Percentiles rank a stretch among this genome's conserved stretches.
Conservation (phyloP, 2,113 vertebrate genomes). For the Phalacrocorax brasilianus region DNA sequence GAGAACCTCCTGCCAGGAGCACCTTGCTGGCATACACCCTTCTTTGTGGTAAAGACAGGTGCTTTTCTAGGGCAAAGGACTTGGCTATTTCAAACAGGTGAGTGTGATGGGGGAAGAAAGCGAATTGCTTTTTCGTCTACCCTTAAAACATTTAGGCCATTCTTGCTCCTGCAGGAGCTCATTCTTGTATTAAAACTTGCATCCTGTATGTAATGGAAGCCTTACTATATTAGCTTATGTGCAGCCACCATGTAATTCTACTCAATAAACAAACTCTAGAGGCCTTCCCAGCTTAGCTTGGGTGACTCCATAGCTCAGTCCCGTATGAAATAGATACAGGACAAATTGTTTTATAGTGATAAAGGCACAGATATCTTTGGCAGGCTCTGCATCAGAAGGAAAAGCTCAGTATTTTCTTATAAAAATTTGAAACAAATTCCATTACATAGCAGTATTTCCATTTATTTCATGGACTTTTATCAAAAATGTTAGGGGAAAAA, state of each 20-base stretch:
- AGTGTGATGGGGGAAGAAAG: neutral
- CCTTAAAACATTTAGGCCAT: neutral
- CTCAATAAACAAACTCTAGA: neutral
- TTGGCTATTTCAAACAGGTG: neutral
- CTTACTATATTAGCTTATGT: neutral
- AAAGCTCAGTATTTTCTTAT: neutral
- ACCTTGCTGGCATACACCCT: neutral
- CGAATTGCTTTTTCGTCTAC: neutral
- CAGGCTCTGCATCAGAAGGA: neutral
- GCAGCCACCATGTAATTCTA: neutral
- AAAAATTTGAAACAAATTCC: neutral
- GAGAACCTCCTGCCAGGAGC: neutral
- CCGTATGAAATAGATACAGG: neutral
- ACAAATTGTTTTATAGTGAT: neutral
- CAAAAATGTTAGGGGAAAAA: neutral
- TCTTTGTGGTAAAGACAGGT: neutral
- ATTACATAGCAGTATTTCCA: neutral
- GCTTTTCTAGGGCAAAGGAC: neutral
- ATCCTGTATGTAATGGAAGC: neutral
- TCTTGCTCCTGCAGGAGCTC: neutral
- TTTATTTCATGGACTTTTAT: neutral
- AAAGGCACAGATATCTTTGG: neutral
- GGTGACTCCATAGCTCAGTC: neutral
- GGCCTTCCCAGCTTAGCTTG: neutral
- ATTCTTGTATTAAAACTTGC: neutral